Percentiles rank a stretch among this genome's conserved stretches.
Conservation (phyloP, 2,113 vertebrate species). For the Semnornis frantzii region DNA sequence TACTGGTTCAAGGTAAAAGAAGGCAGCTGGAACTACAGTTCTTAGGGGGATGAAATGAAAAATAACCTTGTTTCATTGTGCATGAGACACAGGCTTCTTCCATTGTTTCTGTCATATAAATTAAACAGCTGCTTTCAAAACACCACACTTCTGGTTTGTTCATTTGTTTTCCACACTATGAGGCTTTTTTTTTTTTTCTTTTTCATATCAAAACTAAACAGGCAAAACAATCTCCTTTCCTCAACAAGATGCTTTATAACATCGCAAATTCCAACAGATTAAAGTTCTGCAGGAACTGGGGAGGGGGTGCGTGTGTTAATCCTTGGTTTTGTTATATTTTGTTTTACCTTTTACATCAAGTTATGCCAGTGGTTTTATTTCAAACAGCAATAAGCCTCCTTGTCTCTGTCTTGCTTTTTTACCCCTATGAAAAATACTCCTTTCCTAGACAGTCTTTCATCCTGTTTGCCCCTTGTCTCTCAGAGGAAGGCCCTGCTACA, state of each 20-base stretch:
- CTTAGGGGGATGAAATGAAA: neutral
- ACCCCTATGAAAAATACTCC: fast-evolving
- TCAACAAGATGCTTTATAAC: neutral
- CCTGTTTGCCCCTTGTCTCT: neutral
- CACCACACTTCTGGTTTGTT: neutral
- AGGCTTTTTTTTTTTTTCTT: neutral
- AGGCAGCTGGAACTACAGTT: neutral
- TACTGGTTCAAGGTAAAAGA: neutral
- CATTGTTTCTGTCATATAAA: neutral
- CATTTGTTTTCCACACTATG: fast-evolving
- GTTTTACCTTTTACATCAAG: neutral
- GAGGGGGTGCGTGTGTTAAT: neutral
- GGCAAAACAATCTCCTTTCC: neutral
- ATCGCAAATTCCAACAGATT: neutral
- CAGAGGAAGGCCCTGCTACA: neutral
- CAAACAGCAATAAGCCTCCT: neutral
- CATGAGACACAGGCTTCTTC: neutral
- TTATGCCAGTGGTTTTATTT: neutral
- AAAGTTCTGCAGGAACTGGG: neutral
- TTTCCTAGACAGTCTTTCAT: neutral
- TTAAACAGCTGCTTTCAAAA: neutral
- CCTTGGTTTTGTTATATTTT: neutral
- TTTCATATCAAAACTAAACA: neutral
- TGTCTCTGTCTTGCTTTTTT: too few species aligned
- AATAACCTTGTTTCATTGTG: neutral